Evolutionary conservation across 1,140 invertebrate genomes (phyloP), one percentile per base, ranked within the genome.

Genomic region (Drosophila repleta): DNA sequence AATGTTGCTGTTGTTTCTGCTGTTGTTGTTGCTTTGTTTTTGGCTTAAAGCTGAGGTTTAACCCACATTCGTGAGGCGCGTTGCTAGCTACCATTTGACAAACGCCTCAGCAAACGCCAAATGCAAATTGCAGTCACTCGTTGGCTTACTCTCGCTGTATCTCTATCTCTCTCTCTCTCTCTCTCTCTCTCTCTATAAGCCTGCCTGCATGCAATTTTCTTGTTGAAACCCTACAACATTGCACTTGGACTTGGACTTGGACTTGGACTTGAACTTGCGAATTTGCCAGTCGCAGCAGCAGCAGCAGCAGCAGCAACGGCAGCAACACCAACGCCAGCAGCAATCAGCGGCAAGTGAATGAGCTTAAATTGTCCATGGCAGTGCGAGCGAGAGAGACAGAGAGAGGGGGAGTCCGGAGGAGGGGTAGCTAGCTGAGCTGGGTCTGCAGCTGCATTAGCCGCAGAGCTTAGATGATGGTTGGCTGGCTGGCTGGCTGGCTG

Each of bases 291-390:
- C 76, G 37, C 45, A 65, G 20, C 69, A 55, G 32, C 53, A 55
- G 32, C 53, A 63, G 43, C 39, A 68, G 11, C 69, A 55, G 20
- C 53, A 66, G 2, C 67, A 63, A 37, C 39, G 64, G n/a, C 76
- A 73, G 55, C 79, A 83, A 24, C 79, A 67, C 63, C 78, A 74
- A 81, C 57, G 82, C 82, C 82, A 79, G 66, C 82, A 87, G 82
- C 82, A 87, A 88, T 87, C 82, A 87, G 74, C 82, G 74, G 83
- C 82, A 87, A 87, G 82, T 87, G 82, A 87, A 87, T 88, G 82
- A 87, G 82, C 79, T 88, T 88, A 82, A 87, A 88, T 87, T 87
- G 83, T 87, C 60, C 74, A 77, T 81, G 63, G 56, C 63, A 43
- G 43, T 1, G 21, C 20, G 17, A 43, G 39, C 1, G 10, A 35